Evolutionary conservation across 2,888 invertebrate genomes (phyloP), one percentile per base, ranked within the genome.

Genomic region (Drosophila antonietae): DNA sequence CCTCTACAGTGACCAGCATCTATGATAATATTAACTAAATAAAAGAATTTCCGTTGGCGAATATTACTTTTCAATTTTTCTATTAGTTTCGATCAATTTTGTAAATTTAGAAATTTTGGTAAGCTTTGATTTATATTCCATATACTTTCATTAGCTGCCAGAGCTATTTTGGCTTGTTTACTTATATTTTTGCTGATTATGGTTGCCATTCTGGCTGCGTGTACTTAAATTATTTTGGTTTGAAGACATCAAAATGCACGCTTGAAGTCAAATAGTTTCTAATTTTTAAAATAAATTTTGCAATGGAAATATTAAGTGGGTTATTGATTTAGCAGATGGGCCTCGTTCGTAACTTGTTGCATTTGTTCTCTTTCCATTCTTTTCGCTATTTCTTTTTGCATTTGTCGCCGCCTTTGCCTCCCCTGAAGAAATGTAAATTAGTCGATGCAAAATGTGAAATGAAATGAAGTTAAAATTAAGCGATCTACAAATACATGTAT

Each of bases 11-110:
- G 73, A 49, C 39, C 70, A 66, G 52, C 55, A 63, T 51, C 51
- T 65, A 52, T 52, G 67, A 66, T 55, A 62, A 69, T 47, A 68
- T 63, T 43, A 68, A 66, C 53, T 52, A 61, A 68, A 73, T 64
- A 72, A 73, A 75, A 64, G 59, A 64, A 64, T 46, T 65, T 59
- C 61, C 55, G 53, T 33, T 41, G 55, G 55, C 49, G 71, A 47
- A 49, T 53, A 52, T 41, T 37, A 58, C 44, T 49, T 31, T 23
- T 41, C 9, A 14, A 62, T 41, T 64, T 63, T 12, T 28, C 70
- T 47, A 52, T n/a, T 43, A 41, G 43, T 41, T 56, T 12, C 33
- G 39, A 58, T 31, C 23, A 58, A 52, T 23, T 67, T 61, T 28
- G 63, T 51, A 51, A 23, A 23, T 43, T 31, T 7, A 5, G 2